Conservation (phyloP, 2,113 vertebrate genomes). For the Nesogale talazaci region DNA sequence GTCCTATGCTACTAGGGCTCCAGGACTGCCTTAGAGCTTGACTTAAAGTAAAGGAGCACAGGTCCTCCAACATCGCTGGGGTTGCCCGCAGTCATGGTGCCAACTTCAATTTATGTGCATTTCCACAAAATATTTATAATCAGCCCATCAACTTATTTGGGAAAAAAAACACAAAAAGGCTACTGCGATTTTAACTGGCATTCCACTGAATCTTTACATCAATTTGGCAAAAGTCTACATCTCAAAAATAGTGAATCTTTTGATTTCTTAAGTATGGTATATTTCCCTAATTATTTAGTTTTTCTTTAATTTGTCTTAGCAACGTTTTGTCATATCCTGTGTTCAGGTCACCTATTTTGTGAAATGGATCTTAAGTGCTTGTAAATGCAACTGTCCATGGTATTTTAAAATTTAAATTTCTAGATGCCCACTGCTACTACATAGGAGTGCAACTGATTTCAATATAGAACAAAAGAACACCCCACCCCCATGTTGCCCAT, state of each 20-base stretch:
- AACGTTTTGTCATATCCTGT: neutral
- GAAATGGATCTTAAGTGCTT: neutral
- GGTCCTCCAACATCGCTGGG: neutral
- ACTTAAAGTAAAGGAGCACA: neutral
- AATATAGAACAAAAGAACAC: neutral
- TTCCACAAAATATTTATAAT: neutral
- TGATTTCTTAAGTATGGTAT: neutral
- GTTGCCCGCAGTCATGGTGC: neutral
- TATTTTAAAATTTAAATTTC: neutral
- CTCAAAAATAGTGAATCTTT: neutral
- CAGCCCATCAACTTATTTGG: neutral
- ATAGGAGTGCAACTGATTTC: neutral
- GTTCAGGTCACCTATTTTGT: neutral
- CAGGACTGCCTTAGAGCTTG: neutral
- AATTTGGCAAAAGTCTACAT: neutral
- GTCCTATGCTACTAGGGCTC: too few species aligned
- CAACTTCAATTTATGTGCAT: neutral
- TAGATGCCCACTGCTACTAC: neutral
- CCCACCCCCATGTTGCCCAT: too few species aligned
- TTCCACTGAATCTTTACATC: neutral
- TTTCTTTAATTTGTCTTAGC: neutral
- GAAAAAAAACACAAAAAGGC: neutral
- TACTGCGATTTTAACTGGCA: neutral
- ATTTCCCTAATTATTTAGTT: neutral
- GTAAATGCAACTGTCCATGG: neutral